Percentiles rank a stretch among this genome's conserved stretches.
Evolutionary conservation across 1,140 invertebrate genomes (phyloP).

Genomic region (Cyphomyrmex costatus): DNA sequence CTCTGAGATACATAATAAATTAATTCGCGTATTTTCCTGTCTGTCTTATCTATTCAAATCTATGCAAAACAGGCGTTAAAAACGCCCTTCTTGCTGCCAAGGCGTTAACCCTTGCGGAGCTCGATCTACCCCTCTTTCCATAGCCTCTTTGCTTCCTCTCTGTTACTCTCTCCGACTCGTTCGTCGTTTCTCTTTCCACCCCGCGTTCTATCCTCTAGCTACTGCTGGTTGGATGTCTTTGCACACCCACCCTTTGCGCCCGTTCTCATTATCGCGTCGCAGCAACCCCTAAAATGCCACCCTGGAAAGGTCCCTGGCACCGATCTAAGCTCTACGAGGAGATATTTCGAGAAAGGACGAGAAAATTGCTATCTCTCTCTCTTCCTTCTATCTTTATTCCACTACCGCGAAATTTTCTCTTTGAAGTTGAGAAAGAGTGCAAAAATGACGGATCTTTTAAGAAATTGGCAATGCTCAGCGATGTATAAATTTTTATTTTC

Average conservation of each 20-base stretch:
- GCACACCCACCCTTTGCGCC: slow-evolving; percentile 81
- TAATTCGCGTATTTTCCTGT: slow-evolving; percentile 85
- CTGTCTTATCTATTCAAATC: slow-evolving; percentile 86
- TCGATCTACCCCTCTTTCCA: slow-evolving; percentile 69
- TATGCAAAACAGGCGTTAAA: slow-evolving; percentile 86
- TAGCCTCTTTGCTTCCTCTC: slow-evolving; percentile 66
- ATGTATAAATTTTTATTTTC: slow-evolving; percentile 39
- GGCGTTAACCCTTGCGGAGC: slow-evolving; percentile 85
- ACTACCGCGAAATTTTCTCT: slow-evolving; percentile 65
- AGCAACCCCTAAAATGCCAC: slow-evolving; percentile 85
- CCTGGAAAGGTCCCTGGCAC: slow-evolving; percentile 82
- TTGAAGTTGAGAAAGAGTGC: slow-evolving; percentile 67
- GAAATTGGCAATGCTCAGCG: slow-evolving; percentile 53
- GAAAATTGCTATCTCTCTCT: slow-evolving; percentile 74
- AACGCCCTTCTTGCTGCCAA: slow-evolving; percentile 83
- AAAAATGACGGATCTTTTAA: slow-evolving; percentile 74
- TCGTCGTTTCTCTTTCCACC: slow-evolving; percentile 63
- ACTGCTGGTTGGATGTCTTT: slow-evolving; percentile 83
- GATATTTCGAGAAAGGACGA: slow-evolving; percentile 77
- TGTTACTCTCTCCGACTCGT: slow-evolving; percentile 36
- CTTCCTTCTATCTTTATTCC: slow-evolving; percentile 66
- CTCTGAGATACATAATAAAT: slow-evolving; percentile 86
- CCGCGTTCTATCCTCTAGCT: slow-evolving; percentile 72
- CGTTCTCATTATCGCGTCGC: slow-evolving; percentile 86
- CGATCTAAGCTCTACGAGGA: slow-evolving; percentile 78